Evolutionary conservation across 2,888 invertebrate genomes (phyloP), one percentile per base, ranked within the genome.

Genomic region (Cacoxenus indagator): DNA sequence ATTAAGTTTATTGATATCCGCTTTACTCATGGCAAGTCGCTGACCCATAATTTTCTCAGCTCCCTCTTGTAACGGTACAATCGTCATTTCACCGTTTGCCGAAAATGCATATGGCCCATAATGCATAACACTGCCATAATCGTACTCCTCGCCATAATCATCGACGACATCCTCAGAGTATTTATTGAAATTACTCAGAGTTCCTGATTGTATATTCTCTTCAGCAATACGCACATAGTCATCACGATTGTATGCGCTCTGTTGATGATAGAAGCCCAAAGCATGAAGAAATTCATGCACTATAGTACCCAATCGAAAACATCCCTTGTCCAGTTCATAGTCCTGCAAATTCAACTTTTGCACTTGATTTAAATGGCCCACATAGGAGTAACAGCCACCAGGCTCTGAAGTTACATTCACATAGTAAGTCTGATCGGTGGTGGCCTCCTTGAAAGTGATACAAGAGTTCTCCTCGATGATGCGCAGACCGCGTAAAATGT

Each of bases 61-160:
- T 2, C 71, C 76, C 1, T 76, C 76, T 11, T 75, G 72, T 9
- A 76, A 37, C 0, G 94, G 89, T 17, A 91, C 88, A 55, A 95
- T 93, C 0, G 95, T 95, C 62, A 91, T 90, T 78, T 90, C 84
- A 0, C 91, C 91, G 83, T 95, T 94, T 65, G 84, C 90, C 0
- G 93, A 92, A 86, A 95, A 95, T 0, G 94, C 94, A 37, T 90
- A 91, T 24, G 91, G 89, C 0, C 93, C 91, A 84, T 95, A 95
- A 81, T 95, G 95, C 93, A 95, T 92, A 0, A 95, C 92, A 74
- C 94, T 94, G 75, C 91, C 90, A 84, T 93, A 95, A 85, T 95
- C 95, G 78, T 95, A 95, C 0, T 90, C 87, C 64, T 93, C 90
- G 0, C 92, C 93, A 80, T 90, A 94, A 48, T 91, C 91, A 64